These are phyloP conservation scores for Melieria picta DNA, from an alignment of 2,888 invertebrate genomes.

Conservation along the genomic window DNA sequence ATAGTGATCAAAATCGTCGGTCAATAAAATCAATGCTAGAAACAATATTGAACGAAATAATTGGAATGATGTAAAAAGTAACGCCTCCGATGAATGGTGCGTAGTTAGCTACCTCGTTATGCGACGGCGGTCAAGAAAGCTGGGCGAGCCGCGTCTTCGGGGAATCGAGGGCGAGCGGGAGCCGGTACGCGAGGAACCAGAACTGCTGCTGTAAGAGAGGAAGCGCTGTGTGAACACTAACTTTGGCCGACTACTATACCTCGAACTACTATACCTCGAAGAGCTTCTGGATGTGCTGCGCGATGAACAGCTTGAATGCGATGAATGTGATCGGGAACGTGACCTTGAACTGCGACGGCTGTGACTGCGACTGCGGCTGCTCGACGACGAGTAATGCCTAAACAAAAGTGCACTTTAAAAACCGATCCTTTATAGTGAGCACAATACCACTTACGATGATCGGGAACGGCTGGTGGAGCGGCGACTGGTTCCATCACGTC, in stretches of 20 bases:
- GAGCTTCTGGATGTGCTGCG: constrained; percentile 62
- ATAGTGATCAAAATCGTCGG: constrained; percentile 34
- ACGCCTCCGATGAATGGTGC: not conserved
- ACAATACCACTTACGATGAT: constrained; percentile 55
- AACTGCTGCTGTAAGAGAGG: constrained; percentile 46
- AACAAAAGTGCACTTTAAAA: constrained; percentile 14
- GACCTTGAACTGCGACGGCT: constrained; percentile 59
- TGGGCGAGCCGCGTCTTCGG: constrained; percentile 90
- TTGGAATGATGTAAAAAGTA: constrained; percentile 32
- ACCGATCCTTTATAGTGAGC: not conserved
- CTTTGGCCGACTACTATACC: constrained; percentile 43
- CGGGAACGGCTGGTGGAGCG: constrained; percentile 67
- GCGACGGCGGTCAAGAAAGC: constrained; percentile 90
- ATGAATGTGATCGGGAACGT: constrained; percentile 61
- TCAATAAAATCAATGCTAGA: constrained; percentile 30
- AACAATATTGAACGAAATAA: constrained; percentile 35
- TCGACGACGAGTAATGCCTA: constrained; percentile 58
- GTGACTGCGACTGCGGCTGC: constrained; percentile 57
- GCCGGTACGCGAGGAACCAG: constrained; percentile 64
- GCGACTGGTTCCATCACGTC: constrained; percentile 41
- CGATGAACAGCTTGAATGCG: constrained; percentile 62
- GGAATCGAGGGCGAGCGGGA: constrained; percentile 91
- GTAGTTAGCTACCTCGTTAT: constrained; percentile 84
- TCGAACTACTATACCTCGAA: constrained; percentile 52
- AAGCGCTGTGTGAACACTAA: not conserved